phyloP scores from a whole-genome alignment of 2,797 vertebrate species.

The Nyctibius grandis region DNA sequence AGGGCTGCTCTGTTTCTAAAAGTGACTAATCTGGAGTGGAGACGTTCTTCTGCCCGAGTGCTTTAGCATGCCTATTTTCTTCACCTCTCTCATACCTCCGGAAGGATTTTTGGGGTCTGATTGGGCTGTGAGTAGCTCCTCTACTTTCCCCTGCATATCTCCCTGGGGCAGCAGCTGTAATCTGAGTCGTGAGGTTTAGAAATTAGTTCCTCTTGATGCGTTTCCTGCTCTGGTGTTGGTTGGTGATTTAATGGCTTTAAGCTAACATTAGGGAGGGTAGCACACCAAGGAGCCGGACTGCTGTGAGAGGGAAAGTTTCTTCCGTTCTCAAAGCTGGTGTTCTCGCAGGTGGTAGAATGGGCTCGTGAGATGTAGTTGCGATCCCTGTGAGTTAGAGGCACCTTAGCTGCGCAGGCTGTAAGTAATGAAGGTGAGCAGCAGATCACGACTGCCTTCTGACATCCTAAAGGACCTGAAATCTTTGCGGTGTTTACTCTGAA shows the following conservation, averaged over 20 bases:
- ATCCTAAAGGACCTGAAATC: not conserved
- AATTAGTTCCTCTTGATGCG: not conserved
- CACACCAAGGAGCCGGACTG: not conserved
- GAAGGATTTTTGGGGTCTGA: not conserved
- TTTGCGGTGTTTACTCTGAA: not conserved
- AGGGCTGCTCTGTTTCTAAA: not conserved
- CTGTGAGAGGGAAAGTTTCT: not conserved
- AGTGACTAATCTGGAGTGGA: not conserved
- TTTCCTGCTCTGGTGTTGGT: not conserved
- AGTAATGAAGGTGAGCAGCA: not conserved
- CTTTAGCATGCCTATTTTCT: not conserved
- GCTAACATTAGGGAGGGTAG: not conserved
- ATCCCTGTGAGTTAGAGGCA: not conserved
- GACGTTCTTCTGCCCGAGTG: not conserved
- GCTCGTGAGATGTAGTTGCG: not conserved
- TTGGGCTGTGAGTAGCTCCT: not conserved
- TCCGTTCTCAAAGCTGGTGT: not conserved
- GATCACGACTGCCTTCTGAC: not conserved
- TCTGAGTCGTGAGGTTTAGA: not conserved
- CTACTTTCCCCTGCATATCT: not conserved
- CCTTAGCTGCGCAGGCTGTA: not conserved
- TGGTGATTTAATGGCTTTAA: not conserved
- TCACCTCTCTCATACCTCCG: not conserved
- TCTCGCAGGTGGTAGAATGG: rapidly evolving
- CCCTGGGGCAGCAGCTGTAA: not conserved